Percentiles rank a stretch among this genome's conserved stretches.
phyloP scores from a whole-genome alignment of 2,888 invertebrate species.

The Odontocerum albicorne region DNA sequence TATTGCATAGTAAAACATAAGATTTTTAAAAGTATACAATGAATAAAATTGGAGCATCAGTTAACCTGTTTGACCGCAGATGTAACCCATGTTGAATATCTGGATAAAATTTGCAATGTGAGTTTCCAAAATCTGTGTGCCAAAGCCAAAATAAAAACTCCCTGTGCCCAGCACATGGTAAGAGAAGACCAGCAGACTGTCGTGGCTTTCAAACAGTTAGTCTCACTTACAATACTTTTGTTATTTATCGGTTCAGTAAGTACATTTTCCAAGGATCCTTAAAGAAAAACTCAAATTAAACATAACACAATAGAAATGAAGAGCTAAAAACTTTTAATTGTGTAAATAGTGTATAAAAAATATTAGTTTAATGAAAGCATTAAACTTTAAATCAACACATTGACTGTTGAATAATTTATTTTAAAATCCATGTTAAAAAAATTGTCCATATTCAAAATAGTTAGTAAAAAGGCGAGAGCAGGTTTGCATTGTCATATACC shows the following conservation, averaged over 20 bases:
- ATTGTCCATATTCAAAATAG: no score
- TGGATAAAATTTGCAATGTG: slow-evolving; percentile 77
- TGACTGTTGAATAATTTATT: background rate
- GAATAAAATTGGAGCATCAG: slow-evolving; percentile 11
- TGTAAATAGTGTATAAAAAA: no score
- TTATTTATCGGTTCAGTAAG: slow-evolving; percentile 32
- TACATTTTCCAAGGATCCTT: slow-evolving; percentile 48
- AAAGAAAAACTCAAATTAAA: no score
- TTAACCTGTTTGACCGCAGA: slow-evolving; percentile 51
- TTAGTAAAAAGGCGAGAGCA: no score
- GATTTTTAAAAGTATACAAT: background rate
- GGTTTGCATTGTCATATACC: no score
- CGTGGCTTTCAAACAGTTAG: slow-evolving; percentile 54
- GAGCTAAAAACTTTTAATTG: no score
- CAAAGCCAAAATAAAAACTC: slow-evolving; percentile 76
- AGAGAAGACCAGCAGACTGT: slow-evolving; percentile 53
- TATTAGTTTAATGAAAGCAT: no score
- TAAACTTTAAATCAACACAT: no score
- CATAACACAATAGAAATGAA: no score
- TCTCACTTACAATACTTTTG: slow-evolving; percentile 38
- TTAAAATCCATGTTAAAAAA: background rate
- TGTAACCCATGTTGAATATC: slow-evolving; percentile 75
- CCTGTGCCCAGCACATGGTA: slow-evolving; percentile 72
- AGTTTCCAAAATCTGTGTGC: slow-evolving; percentile 88
- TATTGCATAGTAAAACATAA: background rate